Evolutionary conservation across 1,140 invertebrate genomes (phyloP).

Genomic region (Drosophila murphyi): DNA sequence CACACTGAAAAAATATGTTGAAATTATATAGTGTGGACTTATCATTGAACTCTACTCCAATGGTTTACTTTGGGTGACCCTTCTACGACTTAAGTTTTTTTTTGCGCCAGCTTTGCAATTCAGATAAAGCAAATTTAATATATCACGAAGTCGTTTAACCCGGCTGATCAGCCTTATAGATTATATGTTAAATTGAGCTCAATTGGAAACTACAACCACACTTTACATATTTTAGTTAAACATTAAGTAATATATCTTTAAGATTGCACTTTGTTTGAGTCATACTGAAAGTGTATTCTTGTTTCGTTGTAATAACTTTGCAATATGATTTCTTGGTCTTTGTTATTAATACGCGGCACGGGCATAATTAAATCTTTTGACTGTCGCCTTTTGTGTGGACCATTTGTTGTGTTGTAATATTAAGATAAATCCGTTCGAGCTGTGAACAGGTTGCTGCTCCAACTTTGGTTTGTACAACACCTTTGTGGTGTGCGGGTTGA

Average conservation of each 20-base stretch:
- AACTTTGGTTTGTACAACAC: slow-evolving; percentile 24
- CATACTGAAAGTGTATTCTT: slow-evolving; percentile 12
- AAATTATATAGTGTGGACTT: no score
- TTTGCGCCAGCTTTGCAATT: no score
- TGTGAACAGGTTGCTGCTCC: slow-evolving; percentile 45
- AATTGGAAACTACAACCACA: background rate
- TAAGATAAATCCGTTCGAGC: slow-evolving; percentile 71
- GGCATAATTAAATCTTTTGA: slow-evolving; percentile 71
- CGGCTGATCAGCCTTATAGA: no score
- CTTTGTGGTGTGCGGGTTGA: slow-evolving; percentile 68
- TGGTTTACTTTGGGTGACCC: no score
- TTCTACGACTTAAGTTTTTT: no score
- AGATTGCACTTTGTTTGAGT: background rate
- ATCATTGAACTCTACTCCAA: no score
- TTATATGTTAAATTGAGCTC: background rate
- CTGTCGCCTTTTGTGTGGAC: slow-evolving; percentile 51
- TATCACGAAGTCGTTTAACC: no score
- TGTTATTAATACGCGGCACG: slow-evolving; percentile 68
- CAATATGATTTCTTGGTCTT: slow-evolving; percentile 3
- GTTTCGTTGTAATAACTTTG: background rate
- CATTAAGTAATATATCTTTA: background rate
- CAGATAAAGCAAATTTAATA: no score
- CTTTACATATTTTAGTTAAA: no score
- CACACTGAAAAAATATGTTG: no score
- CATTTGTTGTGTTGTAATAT: slow-evolving; percentile 66